Conservation (phyloP, 2,888 invertebrate genomes). For the Lepidocyrtoides sp. region DNA sequence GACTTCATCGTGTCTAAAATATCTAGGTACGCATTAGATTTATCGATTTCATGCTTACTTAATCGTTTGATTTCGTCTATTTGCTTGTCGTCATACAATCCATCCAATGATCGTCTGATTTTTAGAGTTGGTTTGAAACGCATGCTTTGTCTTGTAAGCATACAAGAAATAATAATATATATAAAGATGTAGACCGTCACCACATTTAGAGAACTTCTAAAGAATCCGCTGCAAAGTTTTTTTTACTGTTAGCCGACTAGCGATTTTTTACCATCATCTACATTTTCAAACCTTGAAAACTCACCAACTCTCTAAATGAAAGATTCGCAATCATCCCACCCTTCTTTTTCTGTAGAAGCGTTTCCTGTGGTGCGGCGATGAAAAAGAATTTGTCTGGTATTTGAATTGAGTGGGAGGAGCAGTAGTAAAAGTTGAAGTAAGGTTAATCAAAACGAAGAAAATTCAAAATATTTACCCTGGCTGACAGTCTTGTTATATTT, state of each 20-base stretch:
- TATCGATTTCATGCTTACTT: too few species aligned
- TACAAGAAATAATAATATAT: too few species aligned
- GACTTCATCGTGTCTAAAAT: too few species aligned
- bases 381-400: conserved; percentile 6
- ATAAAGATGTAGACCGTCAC: not conserved
- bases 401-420: conserved; percentile 33
- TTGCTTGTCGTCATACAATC: too few species aligned
- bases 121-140: too few species aligned
- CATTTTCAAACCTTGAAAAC: not conserved
- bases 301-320: not conserved
- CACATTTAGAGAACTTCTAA: not conserved
- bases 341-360: not conserved
- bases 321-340: not conserved
- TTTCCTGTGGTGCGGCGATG: not conserved
- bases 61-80: too few species aligned
- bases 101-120: too few species aligned
- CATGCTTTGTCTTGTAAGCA: too few species aligned
- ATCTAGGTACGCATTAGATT: too few species aligned
- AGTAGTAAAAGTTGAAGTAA: not conserved
- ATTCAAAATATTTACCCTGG: conserved; percentile 31
- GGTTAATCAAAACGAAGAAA: conserved; percentile 37
- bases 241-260: not conserved
- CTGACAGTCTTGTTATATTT: not conserved
- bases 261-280: not conserved
- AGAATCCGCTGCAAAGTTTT: not conserved